A percentile compares a stretch with the other conserved stretches of the same genome.
Evolutionary conservation across 2,113 vertebrate species (phyloP).

Genomic region (Ibidorhyncha struthersii): DNA sequence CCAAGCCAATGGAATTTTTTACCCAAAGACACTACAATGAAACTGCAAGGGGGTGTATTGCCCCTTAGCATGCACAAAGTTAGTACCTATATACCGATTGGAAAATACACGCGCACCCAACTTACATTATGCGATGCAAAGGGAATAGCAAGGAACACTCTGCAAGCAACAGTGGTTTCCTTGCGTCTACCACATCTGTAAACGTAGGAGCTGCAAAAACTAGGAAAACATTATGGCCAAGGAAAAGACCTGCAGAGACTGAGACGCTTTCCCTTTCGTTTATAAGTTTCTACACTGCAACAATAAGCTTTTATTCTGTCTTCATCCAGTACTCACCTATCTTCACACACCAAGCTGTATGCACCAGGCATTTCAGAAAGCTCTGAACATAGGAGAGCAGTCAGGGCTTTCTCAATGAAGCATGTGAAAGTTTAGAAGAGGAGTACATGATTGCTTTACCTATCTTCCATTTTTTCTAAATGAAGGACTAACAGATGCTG

Average conservation of each 20-base stretch:
- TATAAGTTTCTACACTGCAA: not conserved
- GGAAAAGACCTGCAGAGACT: not conserved
- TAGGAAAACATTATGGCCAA: not conserved
- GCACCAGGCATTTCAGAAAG: not conserved
- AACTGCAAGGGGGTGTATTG: not conserved
- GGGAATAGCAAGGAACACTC: not conserved
- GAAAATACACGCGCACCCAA: not conserved
- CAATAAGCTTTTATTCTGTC: not conserved
- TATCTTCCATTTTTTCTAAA: not conserved
- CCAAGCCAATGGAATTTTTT: not conserved
- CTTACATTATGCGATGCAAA: not conserved
- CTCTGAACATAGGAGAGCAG: not conserved
- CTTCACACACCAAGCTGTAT: not conserved
- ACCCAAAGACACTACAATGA: not conserved
- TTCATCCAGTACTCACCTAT: accelerated
- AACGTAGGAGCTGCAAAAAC: not conserved
- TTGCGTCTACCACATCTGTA: not conserved
- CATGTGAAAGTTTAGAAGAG: not conserved
- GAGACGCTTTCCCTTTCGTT: not conserved
- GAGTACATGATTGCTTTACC: not conserved
- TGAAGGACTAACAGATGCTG: not conserved
- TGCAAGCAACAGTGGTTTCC: not conserved
- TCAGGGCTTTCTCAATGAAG: not conserved
- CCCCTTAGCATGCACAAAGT: not conserved
- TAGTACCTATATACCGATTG: accelerated